Base-by-base conservation (phyloP, 2,797 vertebrate genomes). In the Cetoscarus ocellatus region DNA sequence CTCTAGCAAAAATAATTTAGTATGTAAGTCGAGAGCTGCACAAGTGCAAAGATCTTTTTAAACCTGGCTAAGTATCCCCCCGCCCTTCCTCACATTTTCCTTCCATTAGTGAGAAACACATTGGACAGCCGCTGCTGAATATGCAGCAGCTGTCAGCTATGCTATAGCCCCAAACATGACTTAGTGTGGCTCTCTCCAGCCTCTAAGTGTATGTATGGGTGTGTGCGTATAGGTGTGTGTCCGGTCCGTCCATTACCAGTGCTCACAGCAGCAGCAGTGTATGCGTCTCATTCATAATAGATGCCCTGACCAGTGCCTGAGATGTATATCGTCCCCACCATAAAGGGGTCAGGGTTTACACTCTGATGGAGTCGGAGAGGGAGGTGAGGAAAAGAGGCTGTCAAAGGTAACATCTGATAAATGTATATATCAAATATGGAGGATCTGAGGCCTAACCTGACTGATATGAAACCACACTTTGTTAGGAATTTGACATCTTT, bases 211-310 rank as follows among this genome's bases (percentile, higher is more conserved):
- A 44, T 63, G 74, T 58, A 61, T 80, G 71, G 61, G 58, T 61
- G 75, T 74, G 52, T 81, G 79, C 73, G 61, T 67, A 67, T 43
- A 68, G 61, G 56, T 50, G 66, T 77, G 61, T 60, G 42, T 66
- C 14, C 18, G 48, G 84, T 75, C 89, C 81, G 92, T 93, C 88
- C 88, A 93, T 92, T 93, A 88, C 82, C 86, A 91, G 87, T 84
- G 89, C 81, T 80, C 70, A 73, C 71, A 71, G 74, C 71, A 93
- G 74, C 70, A 93, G 89, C 86, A 88, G 82, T 82, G 83, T 87
- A 82, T 86, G 86, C 62, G 79, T 90, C 91, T 93, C 91, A 93
- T 93, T 93, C 86, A 94, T 94, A 92, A 93, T 93, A 88, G 89
- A 94, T 93, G 82, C 77, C 40, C 73, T 85, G 52, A 61, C 82